Base-by-base conservation (phyloP, 2,113 vertebrate genomes). In the Syrrhaptes paradoxus region DNA sequence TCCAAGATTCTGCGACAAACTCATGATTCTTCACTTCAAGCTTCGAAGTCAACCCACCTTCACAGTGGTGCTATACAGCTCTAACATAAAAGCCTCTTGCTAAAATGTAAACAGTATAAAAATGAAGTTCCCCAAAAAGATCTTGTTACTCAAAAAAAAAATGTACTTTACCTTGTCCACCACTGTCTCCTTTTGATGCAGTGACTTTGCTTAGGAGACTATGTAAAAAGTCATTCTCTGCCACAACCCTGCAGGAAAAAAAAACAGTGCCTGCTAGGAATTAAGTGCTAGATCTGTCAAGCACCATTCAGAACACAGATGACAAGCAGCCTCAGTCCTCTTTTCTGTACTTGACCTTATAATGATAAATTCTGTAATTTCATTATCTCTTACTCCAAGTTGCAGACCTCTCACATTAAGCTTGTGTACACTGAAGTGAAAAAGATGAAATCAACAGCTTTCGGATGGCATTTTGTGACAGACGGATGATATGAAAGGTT, bases 141-240 rank as follows among this genome's bases (percentile, higher is more conserved):
- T 7, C 0, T 2, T 18, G 10, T 59, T 49, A 41, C 38, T 68
- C 11, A 22, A 54, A 54, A 25, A n/a, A 12, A 41, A 57, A 43
- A 21, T 17, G 6, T 54, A 26, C 55, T 81, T 84, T 98, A 99
- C 99, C 99, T 99, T 99, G 99, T 51, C 99, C 99, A 76, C 99
- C 99, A 25, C 99, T 99, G 97, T 99, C 99, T 85, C 99, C 99
- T 95, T 99, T 98, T 20, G 96, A 98, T n/a, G 99, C 97, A 26
- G 98, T 99, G 90, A 99, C 98, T 98, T 99, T 99, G 97, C 98
- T 98, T 85, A 99, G 96, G 59, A 99, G 98, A 74, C 97, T 97
- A 93, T 99, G 99, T 34, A 99, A 98, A 87, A 99, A 99, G 91
- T 99, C 99, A 90, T 99, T 98, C 93, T 99, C 99, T 77, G 98